phyloP scores from a whole-genome alignment of 2,888 invertebrate species.

The Hartigia nigra region DNA sequence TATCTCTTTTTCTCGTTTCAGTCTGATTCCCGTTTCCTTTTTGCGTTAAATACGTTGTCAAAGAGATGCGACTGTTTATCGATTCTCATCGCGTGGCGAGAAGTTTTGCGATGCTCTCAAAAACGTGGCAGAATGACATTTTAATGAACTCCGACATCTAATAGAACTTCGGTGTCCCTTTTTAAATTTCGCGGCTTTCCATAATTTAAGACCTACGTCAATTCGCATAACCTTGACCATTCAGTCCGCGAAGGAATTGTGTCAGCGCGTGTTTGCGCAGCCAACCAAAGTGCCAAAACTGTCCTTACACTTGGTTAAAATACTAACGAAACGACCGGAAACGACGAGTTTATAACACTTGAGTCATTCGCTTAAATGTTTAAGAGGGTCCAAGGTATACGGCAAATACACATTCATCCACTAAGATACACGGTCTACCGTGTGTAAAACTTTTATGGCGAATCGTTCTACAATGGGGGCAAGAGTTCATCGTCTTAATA shows the following conservation, averaged over 20 bases:
- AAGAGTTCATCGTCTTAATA: neutral
- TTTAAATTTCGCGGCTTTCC: neutral
- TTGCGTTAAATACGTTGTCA: neutral
- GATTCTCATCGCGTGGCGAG: neutral
- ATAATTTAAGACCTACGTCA: neutral
- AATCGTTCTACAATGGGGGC: neutral
- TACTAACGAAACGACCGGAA: conserved; percentile 47
- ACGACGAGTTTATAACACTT: conserved; percentile 61
- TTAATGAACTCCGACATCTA: neutral
- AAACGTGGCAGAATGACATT: neutral
- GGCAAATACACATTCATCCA: neutral
- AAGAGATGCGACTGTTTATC: neutral
- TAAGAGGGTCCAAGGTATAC: conserved; percentile 53
- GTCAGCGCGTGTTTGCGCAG: neutral
- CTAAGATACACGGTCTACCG: neutral
- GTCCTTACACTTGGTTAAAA: conserved; percentile 6
- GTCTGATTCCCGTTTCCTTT: neutral
- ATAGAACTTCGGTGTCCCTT: neutral
- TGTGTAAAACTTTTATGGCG: neutral
- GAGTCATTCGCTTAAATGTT: conserved; percentile 55
- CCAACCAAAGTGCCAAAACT: neutral
- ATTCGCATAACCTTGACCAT: neutral
- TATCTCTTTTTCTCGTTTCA: neutral
- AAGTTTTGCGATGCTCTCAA: neutral
- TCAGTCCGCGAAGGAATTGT: neutral